These are phyloP conservation scores for Microtus montanus DNA, from an alignment of 2,113 vertebrate species.

Conservation along the genomic window DNA sequence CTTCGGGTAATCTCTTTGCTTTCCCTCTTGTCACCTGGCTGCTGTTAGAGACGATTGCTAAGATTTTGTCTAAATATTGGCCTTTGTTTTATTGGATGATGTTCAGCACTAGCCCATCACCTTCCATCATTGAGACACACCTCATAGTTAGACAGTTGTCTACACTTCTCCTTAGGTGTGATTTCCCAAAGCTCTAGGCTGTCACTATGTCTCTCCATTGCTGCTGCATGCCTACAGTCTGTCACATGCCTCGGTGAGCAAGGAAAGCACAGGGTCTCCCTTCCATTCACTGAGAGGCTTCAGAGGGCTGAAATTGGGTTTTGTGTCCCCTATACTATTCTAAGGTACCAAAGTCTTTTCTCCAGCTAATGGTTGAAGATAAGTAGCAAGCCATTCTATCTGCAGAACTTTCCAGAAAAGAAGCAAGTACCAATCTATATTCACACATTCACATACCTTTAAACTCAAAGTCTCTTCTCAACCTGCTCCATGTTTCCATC, in stretches of 20 bases:
- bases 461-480: not conserved
- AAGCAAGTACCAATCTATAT: not conserved
- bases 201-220: not conserved
- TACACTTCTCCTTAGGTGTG: no score
- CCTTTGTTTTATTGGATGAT: not conserved
- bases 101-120: not conserved
- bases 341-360: not conserved
- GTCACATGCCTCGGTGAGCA: not conserved
- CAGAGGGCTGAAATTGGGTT: not conserved
- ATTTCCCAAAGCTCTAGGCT: not conserved
- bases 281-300: not conserved
- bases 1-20: no score
- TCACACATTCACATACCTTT: not conserved
- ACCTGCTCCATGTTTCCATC: not conserved
- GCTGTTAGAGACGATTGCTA: not conserved
- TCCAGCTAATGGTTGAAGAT: not conserved
- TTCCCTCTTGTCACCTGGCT: not conserved
- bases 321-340: not conserved
- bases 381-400: not conserved
- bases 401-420: not conserved
- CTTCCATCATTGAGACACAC: not conserved
- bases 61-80: not conserved
- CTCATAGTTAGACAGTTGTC: not conserved
- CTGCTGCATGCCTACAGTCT: not conserved
- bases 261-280: not conserved